phyloP scores from a whole-genome alignment of 2,113 vertebrate species.

The Stictonetta naevosa region DNA sequence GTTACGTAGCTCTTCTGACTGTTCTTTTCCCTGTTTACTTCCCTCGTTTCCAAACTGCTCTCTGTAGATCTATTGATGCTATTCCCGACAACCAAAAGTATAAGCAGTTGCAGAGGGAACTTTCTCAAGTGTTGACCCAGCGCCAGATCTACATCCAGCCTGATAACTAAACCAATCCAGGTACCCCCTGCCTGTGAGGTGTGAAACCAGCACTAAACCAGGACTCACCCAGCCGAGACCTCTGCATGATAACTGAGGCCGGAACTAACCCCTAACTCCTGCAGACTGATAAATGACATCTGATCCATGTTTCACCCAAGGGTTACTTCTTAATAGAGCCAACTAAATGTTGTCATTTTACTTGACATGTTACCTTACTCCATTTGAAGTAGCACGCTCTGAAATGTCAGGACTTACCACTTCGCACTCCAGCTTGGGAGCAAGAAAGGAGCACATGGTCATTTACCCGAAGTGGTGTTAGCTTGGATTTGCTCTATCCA shows the following conservation, averaged over 20 bases:
- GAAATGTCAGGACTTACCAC: background rate
- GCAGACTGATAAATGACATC: background rate
- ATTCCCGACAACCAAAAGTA: constrained; percentile 99
- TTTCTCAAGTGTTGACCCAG: constrained; percentile 99
- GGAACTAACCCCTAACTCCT: constrained; percentile 72
- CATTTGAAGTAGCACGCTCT: background rate
- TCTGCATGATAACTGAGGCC: constrained; percentile 34
- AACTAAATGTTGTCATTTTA: background rate
- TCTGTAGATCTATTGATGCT: constrained; percentile 97
- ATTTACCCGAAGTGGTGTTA: rapidly evolving
- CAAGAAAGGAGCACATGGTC: background rate
- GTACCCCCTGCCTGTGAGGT: constrained; percentile 82
- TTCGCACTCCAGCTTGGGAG: background rate
- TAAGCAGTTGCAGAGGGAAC: constrained; percentile 98
- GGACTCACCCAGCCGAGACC: constrained; percentile 65
- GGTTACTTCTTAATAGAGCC: background rate
- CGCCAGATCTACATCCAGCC: constrained; percentile 99
- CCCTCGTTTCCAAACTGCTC: constrained; percentile 66
- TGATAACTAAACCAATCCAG: constrained; percentile 89
- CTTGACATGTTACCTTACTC: background rate
- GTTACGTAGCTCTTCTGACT: constrained; percentile 10
- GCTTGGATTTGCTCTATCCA: background rate
- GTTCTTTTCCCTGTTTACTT: constrained; percentile 48
- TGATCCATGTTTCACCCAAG: background rate
- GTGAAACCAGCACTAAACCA: constrained; percentile 74